phyloP scores from a whole-genome alignment of 1,140 invertebrate genomes.

The Ceratoteleas bidentatus region DNA sequence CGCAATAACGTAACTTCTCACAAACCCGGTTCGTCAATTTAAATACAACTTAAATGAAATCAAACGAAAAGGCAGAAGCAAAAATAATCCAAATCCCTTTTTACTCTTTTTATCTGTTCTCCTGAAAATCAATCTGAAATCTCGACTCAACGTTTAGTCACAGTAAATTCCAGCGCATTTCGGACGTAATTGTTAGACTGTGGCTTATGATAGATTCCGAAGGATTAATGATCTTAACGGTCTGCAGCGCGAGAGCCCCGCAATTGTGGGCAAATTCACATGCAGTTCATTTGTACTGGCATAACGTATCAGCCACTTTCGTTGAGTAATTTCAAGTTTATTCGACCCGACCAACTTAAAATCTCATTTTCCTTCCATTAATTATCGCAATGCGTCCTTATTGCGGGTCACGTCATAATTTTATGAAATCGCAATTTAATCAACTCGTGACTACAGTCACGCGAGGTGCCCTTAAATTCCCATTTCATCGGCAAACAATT shows the following conservation, averaged over 20 bases:
- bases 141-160: no score
- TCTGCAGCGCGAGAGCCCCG: conserved; percentile 2
- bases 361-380: conserved; percentile 13
- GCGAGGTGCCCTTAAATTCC: no score
- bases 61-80: no score
- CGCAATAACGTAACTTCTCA: no score
- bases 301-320: conserved; percentile 1
- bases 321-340: conserved; percentile 14
- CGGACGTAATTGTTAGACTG: conserved; percentile 26
- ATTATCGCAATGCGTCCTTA: conserved; percentile 7
- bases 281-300: conserved; percentile 7
- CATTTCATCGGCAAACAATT: no score
- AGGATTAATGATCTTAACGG: conserved; percentile 37
- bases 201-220: conserved; percentile 33
- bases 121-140: no score
- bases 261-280: conserved; percentile 22
- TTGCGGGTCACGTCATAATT: no score
- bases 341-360: conserved; percentile 7
- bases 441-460: neutral
- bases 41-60: no score
- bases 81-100: no score
- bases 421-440: conserved; percentile 7
- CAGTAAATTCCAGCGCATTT: conserved; percentile 3
- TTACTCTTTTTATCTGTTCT: no score
- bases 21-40: no score